phyloP scores from a whole-genome alignment of 1,140 invertebrate genomes.

The Gryllus bimaculatus region DNA sequence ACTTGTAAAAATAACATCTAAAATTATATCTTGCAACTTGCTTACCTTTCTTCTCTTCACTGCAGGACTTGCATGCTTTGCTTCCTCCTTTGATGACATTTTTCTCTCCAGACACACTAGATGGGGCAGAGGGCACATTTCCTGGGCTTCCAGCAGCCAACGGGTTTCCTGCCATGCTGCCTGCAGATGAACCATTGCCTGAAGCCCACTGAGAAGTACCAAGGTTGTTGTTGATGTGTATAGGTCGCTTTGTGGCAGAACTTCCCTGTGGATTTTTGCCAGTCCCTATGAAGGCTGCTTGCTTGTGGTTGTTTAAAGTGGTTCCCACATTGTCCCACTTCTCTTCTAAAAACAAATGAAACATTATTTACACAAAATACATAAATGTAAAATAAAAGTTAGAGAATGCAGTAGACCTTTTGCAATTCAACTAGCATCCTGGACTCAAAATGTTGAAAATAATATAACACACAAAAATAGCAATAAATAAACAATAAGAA shows the following conservation, averaged over 20 bases:
- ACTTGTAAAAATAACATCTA: background rate
- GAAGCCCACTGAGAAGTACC: conserved; percentile 27
- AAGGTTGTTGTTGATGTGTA: conserved; percentile 39
- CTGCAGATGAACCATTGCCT: background rate
- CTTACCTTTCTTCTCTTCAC: conserved; percentile 23
- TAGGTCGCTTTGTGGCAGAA: conserved; percentile 19
- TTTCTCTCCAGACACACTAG: conserved; percentile 21
- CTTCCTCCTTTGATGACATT: conserved; percentile 23
- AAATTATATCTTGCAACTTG: background rate
- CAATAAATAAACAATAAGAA: no score
- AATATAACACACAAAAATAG: no score
- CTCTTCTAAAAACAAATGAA: background rate
- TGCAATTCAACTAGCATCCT: no score
- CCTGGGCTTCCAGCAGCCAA: background rate
- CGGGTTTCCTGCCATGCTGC: background rate
- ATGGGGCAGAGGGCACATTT: background rate
- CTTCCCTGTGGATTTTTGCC: conserved; percentile 15
- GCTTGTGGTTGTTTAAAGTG: conserved; percentile 27
- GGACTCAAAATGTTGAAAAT: no score
- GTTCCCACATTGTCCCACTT: background rate
- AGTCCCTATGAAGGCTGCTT: background rate
- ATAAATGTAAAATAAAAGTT: no score
- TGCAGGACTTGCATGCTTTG: conserved; percentile 20
- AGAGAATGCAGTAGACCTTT: no score
- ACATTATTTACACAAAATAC: no score